These are phyloP conservation scores for Rhodeus uyekii DNA, from an alignment of 2,797 vertebrate species.

Conservation along the genomic window DNA sequence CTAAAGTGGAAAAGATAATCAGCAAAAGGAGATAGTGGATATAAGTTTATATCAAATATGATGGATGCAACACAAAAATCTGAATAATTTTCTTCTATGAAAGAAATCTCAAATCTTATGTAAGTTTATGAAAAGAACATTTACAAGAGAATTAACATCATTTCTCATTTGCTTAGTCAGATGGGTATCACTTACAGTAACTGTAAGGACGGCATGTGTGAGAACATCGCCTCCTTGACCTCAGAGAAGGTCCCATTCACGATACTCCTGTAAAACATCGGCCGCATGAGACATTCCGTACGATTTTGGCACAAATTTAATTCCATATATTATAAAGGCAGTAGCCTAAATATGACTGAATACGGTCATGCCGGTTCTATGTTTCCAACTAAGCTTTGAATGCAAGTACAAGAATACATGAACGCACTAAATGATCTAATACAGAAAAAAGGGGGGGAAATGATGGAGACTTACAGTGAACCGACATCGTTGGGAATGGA, in stretches of 20 bases:
- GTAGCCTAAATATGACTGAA: background rate
- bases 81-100: background rate
- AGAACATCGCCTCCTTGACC: constrained; percentile 95
- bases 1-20: too few relatives aligned
- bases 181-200: constrained; percentile 86
- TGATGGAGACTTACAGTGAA: constrained; percentile 84
- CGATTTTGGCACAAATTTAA: background rate
- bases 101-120: background rate
- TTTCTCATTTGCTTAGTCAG: background rate
- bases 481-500: constrained; percentile 85
- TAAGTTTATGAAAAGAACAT: background rate
- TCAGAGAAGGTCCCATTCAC: constrained; percentile 95
- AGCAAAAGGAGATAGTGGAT: background rate
- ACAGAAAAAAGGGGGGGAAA: background rate
- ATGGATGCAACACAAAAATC: background rate
- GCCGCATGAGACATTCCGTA: background rate
- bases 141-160: background rate
- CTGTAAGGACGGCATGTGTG: constrained; percentile 93
- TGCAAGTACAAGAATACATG: background rate
- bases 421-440: background rate
- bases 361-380: background rate
- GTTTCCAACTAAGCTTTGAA: background rate
- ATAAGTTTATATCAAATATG: background rate
- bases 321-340: background rate
- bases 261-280: constrained; percentile 82